Percentiles rank a stretch among this genome's conserved stretches.
Evolutionary conservation across 2,888 invertebrate species (phyloP).

Genomic region (Trissoscelio sp.): DNA sequence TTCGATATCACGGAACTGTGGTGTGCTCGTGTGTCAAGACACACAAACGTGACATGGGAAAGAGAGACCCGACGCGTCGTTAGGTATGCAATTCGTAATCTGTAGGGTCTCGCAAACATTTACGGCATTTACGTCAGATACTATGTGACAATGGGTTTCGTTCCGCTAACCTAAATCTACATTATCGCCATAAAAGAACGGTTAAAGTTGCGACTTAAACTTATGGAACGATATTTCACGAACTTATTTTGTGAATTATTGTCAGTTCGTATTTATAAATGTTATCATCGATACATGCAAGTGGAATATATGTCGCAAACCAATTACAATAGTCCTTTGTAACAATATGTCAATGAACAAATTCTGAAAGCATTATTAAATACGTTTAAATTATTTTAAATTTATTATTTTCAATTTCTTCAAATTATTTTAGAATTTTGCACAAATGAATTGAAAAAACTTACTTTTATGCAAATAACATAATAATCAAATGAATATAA

Average conservation of each 20-base stretch:
- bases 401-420: no score
- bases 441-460: no score
- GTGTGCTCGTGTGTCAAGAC: constrained; percentile 53
- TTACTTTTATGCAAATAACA: no score
- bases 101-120: constrained; percentile 46
- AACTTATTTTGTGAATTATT: not conserved
- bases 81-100: constrained; percentile 64
- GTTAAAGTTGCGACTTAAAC: constrained; percentile 69
- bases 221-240: constrained; percentile 42
- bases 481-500: no score
- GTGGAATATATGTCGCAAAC: no score
- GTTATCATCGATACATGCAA: no score
- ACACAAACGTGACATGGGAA: constrained; percentile 57
- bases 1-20: constrained; percentile 65
- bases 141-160: constrained; percentile 67
- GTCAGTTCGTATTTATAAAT: not conserved
- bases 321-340: no score
- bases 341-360: no score
- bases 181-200: constrained; percentile 69
- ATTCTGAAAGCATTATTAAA: no score
- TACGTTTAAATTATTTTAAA: no score
- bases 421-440: no score
- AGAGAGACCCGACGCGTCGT: constrained; percentile 62
- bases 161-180: constrained; percentile 79
- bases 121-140: constrained; percentile 55